Evolutionary conservation across 2,888 invertebrate genomes (phyloP), one percentile per base, ranked within the genome.

Genomic region (Troglohyphantes excavatus): DNA sequence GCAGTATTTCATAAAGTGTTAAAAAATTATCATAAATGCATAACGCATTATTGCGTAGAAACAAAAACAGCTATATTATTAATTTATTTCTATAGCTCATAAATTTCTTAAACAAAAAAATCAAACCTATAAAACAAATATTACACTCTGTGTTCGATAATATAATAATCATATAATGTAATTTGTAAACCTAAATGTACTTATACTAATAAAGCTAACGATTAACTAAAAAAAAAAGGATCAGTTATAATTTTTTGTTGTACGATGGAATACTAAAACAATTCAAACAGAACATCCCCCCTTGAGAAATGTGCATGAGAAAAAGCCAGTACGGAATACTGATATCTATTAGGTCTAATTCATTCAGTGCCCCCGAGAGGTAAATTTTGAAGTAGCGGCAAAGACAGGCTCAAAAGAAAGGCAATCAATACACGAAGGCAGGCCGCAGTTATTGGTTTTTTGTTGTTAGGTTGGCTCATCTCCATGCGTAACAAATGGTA

Each of bases 401-500:
- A 29, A 59, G 17, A 6, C 53, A 73, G 61, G 53, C 59, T 72
- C 19, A 29, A 85, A 53, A 85, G 61, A 46, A 76, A 59, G n/a
- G 85, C 68, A 85, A 85, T 78, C 76, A 85, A 85, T 76, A 70
- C 27, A 76, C 59, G 73, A 84, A 70, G 33, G 43, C 39, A 70
- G 33, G 61, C 39, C 33, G 78, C 61, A 61, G 85, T 85, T 85
- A 85, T 85, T 76, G 85, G 76, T 85, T 78, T 76, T 85, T 70
- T 84, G 84, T 84, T 84, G 84, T 84, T 84, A 27, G 46, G 29
- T 59, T 70, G 61, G 68, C 68, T 85, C 85, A 85, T 85, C 78
- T 85, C 78, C 85, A 85, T 85, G 85, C 85, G 76, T 78, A 85
- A 85, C 76, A 85, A 85, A 85, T 85, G 76, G 85, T 85, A 85